Conservation (phyloP, 1,140 invertebrate genomes). For the Polypedilum vanderplanki region DNA sequence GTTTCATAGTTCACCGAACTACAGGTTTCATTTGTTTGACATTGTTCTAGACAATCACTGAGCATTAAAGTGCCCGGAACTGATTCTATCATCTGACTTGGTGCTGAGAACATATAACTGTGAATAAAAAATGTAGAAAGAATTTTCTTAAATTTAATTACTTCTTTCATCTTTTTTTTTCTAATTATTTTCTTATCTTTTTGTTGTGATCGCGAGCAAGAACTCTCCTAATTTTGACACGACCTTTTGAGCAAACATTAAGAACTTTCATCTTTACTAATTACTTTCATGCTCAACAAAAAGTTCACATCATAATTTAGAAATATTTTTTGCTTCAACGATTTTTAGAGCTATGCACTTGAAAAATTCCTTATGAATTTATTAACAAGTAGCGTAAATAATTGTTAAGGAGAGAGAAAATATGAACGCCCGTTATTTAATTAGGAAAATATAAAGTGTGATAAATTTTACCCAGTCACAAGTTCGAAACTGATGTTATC, state of each 20-base stretch:
- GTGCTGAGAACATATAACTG: conserved; percentile 82
- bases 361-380: too few species aligned
- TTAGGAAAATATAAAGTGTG: conserved; percentile 28
- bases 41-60: conserved; percentile 85
- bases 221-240: too few species aligned
- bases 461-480: conserved; percentile 61
- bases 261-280: too few species aligned
- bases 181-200: too few species aligned
- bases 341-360: too few species aligned
- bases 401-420: too few species aligned
- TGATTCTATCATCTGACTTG: conserved; percentile 78
- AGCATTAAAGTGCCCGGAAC: conserved; percentile 86
- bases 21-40: conserved; percentile 81
- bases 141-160: conserved; percentile 17
- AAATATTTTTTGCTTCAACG: too few species aligned
- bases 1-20: conserved; percentile 92
- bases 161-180: background rate
- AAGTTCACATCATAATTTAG: too few species aligned
- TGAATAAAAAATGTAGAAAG: conserved; percentile 30
- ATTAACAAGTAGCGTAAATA: too few species aligned
- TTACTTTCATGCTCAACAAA: too few species aligned
- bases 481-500: conserved; percentile 85
- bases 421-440: background rate
- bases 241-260: too few species aligned
- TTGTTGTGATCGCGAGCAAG: too few species aligned